Evolutionary conservation across 2,797 vertebrate genomes (phyloP).

Genomic region (Chiloscyllium punctatum): DNA sequence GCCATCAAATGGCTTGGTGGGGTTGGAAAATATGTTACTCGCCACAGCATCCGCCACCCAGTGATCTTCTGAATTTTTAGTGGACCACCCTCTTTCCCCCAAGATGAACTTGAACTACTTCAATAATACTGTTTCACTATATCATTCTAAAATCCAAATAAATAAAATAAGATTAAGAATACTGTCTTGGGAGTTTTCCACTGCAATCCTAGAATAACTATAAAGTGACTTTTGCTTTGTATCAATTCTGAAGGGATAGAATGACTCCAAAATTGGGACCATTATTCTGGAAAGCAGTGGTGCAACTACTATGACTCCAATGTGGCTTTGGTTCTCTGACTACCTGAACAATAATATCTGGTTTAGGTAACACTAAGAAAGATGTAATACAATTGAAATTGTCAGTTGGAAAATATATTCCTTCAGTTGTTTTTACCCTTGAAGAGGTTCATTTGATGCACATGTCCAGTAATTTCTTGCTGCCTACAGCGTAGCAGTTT

Average conservation of each 20-base stretch:
- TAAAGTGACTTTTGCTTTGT: background rate
- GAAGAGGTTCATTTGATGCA: background rate
- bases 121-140: background rate
- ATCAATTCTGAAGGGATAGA: background rate
- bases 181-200: background rate
- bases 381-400: background rate
- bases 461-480: background rate
- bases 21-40: no score
- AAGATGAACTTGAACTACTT: background rate
- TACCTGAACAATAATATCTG: background rate
- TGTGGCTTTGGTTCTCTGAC: background rate
- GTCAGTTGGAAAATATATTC: no score
- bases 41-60: background rate
- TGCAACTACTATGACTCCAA: no score
- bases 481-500: background rate
- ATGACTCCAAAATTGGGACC: background rate
- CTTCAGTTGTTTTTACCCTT: background rate
- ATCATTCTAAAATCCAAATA: background rate
- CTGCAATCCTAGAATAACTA: background rate
- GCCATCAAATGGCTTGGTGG: no score
- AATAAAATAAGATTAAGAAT: background rate
- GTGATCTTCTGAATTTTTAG: background rate
- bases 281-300: background rate
- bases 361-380: background rate
- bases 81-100: background rate